Base-by-base conservation (phyloP, 2,888 invertebrate genomes). In the Oscheius sp. region DNA sequence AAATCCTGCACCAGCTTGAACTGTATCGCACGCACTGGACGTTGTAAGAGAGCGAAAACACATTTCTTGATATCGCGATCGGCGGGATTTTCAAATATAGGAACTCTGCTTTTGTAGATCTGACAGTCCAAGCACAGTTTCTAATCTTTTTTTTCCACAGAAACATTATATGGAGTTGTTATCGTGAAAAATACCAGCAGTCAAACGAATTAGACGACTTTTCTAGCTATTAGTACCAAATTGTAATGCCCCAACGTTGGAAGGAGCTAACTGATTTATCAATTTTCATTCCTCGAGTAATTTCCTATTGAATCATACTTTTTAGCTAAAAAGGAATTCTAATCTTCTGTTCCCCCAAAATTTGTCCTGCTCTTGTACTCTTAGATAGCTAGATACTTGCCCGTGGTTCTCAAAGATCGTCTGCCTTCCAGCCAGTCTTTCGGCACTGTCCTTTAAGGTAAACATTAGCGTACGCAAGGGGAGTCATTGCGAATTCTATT, bases 401-500 rank as follows among this genome's bases (percentile, higher is more conserved):
- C 35, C 27, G 16, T 61, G 25, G 61, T 61, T 43, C 61, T 61
- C 61, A 61, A 61, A 61, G 61, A 61, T 21, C 61, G 41, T 61
- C 61, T 61, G 61, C 43, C 61, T 41, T 61, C 41, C 12, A 61
- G 61, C 41, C 43, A 43, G 61, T 43, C 61, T 41, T 58, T 58
- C 18, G 35, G 16, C 58, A 27, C 27, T 61, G 61, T 61, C 43
- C 61, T 61, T 61, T 61, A 21, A 41, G 43, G 43, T 23, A 61
- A 61, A 61, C 61, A 61, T 61, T 61, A 61, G 61, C 61, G 61
- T 61, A 61, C 41, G 61, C 16, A 21, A 45, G 18, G 12, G 41
- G 61, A 61, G 61, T 43, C 61, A 61, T n/a, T 43, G 45, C 43
- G 61, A 61, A 61, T 61, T 9, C 61, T 61, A 61, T 61, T 61